These are phyloP conservation scores for Sciurus niger DNA, from an alignment of 2,113 vertebrate species.

Conservation along the genomic window DNA sequence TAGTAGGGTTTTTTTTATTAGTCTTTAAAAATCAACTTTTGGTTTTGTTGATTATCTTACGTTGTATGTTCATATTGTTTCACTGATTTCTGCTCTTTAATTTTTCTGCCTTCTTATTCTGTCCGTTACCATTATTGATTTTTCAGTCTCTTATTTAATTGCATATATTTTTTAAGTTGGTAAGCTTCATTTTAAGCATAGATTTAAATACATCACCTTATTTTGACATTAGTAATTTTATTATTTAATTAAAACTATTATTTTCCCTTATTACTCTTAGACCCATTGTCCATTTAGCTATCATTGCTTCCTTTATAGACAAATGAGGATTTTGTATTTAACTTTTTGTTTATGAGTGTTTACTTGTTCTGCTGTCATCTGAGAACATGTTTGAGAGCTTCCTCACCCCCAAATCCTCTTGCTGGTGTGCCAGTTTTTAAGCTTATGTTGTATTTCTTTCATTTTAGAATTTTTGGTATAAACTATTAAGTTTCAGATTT, in stretches of 20 bases:
- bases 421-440: too few relatives aligned
- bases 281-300: not conserved
- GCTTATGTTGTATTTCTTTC: too few relatives aligned
- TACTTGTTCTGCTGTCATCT: not conserved
- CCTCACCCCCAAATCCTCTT: too few relatives aligned
- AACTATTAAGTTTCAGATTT: conserved; percentile 13
- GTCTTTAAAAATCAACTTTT: not conserved
- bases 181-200: conserved; percentile 35
- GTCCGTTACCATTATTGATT: not conserved
- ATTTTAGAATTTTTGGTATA: too few relatives aligned
- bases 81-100: too few relatives aligned
- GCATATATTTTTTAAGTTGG: not conserved
- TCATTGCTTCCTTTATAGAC: not conserved
- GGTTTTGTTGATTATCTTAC: not conserved
- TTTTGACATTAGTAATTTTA: conserved; percentile 34
- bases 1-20: not conserved
- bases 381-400: not conserved
- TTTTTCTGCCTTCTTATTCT: not conserved
- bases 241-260: conserved; percentile 54
- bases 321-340: conserved; percentile 14
- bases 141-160: not conserved
- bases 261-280: conserved; percentile 48
- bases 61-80: not conserved
- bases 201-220: not conserved
- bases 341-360: not conserved